Conservation (phyloP, 2,797 vertebrate species). For the Pteronotus mesoamericanus region DNA sequence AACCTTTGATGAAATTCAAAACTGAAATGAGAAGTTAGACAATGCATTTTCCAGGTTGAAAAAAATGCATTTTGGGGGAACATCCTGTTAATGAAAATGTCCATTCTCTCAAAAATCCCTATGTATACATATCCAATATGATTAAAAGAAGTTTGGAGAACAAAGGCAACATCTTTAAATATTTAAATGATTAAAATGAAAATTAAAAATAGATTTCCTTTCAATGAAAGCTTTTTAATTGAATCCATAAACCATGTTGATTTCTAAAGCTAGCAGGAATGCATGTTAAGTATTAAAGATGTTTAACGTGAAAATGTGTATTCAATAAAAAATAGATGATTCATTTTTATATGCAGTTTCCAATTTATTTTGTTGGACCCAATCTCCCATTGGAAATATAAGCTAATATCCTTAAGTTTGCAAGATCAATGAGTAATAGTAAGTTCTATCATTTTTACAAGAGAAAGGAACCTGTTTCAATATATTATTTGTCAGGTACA, state of each 20-base stretch:
- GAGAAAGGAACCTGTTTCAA: background rate
- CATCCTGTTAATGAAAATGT: conserved; percentile 9
- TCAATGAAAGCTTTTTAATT: conserved; percentile 66
- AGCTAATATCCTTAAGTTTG: conserved; percentile 17
- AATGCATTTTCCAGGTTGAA: background rate
- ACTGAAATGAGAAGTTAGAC: background rate
- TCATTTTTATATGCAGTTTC: conserved; percentile 52
- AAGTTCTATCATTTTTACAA: conserved; percentile 22
- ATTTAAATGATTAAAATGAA: conserved; percentile 71
- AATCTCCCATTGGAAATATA: background rate
- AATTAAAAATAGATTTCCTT: conserved; percentile 69
- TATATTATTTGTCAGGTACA: background rate
- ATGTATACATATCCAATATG: background rate
- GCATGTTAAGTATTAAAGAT: conserved; percentile 59
- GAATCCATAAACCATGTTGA: conserved; percentile 57
- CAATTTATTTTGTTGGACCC: conserved; percentile 49
- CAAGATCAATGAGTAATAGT: conserved; percentile 16
- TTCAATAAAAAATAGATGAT: conserved; percentile 58
- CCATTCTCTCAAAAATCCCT: background rate
- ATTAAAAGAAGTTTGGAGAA: conserved; percentile 50
- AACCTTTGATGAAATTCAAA: background rate
- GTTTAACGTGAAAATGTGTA: conserved; percentile 45
- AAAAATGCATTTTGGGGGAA: background rate
- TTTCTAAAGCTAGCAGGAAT: conserved; percentile 52
- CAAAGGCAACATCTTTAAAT: conserved; percentile 59